Evolutionary conservation across 2,113 vertebrate species (phyloP), one percentile per base, ranked within the genome.

Genomic region (Macrotus californicus): DNA sequence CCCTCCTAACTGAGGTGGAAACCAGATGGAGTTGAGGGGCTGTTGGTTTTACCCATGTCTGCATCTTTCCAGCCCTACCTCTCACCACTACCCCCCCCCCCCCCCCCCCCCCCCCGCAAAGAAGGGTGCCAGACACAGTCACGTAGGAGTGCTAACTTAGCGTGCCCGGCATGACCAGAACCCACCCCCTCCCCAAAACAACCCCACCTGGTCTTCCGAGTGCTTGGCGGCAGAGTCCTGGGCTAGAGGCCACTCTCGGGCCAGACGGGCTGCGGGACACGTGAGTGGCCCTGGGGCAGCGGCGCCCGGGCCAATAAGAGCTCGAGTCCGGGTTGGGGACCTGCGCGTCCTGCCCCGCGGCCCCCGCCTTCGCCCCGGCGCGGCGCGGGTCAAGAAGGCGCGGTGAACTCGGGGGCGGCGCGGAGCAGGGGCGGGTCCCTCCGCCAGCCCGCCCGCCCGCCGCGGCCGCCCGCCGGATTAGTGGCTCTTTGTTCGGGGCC

Each of bases 381-480:
- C 24, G 6, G n/a, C 48, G 34, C 89, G 56, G 85, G 87, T 52
- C 83, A 70, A 46, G 83, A 89, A 11, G 2, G 48, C 26, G 31
- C 52, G 0, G 82, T 16, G 18, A 70, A 66, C 61, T 43, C 36
- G 19, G 95, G 41, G 3, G 87, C 77, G 10, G 56, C 34, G 84
- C 83, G 5, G 54, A 39, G 36, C 86, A 93, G 95, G 96, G 96
- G 96, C 96, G 96, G 96, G 93, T 29, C 59, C 59, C 59, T 29
- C 59, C 59, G 86, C 89, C 83, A 94, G 93, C 89, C 97, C 95
- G 89, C 96, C 96, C 83, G 92, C 96, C 82, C 41, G 94, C 96
- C 84, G 95, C 75, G 21, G 96, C 95, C 96, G 95, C 96, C 96
- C 76, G 96, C 97, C 29, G 95, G 96, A 96, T 97, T 97, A 97